Evolutionary conservation across 2,797 vertebrate genomes (phyloP).

Genomic region (Tolypeutes matacus): DNA sequence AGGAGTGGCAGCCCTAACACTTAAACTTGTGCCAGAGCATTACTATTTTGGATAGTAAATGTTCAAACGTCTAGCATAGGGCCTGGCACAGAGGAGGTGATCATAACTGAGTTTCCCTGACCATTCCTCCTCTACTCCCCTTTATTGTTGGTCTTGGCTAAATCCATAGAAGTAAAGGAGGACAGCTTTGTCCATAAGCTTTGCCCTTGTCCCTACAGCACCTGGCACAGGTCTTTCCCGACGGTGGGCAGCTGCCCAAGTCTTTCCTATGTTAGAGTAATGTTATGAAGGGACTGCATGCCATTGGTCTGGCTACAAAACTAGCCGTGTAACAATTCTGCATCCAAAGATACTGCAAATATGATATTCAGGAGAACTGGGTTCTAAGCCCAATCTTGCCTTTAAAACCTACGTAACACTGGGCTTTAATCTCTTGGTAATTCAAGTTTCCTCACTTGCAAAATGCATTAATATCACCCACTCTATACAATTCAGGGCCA

Average conservation of each 20-base stretch:
- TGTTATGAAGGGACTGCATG: background rate
- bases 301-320: background rate
- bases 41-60: background rate
- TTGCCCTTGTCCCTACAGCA: background rate
- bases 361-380: background rate
- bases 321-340: background rate
- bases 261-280: background rate
- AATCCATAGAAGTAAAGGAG: background rate
- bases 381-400: background rate
- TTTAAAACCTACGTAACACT: background rate
- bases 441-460: constrained; percentile 44
- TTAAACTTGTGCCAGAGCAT: background rate
- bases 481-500: background rate
- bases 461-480: background rate
- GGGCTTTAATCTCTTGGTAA: background rate
- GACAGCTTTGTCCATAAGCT: too few species aligned
- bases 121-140: background rate
- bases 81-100: background rate
- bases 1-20: background rate
- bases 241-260: background rate
- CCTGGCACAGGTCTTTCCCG: background rate
- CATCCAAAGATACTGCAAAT: background rate
- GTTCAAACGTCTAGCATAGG: background rate
- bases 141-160: background rate
- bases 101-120: background rate